Conservation (phyloP, 2,113 vertebrate species). For the Archilochus colubris region DNA sequence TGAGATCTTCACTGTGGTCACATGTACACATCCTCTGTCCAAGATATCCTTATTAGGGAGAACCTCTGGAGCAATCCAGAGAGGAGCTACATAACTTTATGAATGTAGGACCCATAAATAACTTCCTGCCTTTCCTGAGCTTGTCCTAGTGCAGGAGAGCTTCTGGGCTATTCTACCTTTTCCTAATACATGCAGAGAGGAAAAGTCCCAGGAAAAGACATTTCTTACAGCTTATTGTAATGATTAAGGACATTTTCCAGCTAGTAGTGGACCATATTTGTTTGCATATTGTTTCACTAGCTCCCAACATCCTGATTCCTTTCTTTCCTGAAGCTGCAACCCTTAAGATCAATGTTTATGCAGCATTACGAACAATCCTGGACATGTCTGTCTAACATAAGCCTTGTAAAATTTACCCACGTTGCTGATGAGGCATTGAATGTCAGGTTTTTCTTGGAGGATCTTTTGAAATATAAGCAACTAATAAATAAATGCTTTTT, state of each 20-base stretch:
- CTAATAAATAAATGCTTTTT: conserved; percentile 15
- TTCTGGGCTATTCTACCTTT: neutral
- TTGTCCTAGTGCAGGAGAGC: neutral
- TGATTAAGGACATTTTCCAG: neutral
- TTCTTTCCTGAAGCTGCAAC: neutral
- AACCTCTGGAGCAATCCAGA: neutral
- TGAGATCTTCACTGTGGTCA: neutral
- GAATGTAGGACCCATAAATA: neutral
- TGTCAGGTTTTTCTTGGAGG: conserved; percentile 25
- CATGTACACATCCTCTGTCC: neutral
- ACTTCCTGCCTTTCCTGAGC: neutral
- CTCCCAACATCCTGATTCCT: neutral
- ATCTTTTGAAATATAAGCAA: conserved; percentile 13
- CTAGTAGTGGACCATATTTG: neutral
- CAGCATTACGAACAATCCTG: conserved; percentile 1
- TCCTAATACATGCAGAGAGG: neutral
- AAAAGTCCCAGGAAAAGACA: neutral
- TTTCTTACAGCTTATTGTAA: neutral
- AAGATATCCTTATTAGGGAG: neutral
- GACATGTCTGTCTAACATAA: neutral
- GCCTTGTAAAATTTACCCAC: neutral
- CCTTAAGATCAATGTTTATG: neutral
- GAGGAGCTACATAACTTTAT: neutral
- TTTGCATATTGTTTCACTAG: neutral
- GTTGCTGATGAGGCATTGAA: neutral